Evolutionary conservation across 2,888 invertebrate genomes (phyloP).

Genomic region (Oligia fasciuncula): DNA sequence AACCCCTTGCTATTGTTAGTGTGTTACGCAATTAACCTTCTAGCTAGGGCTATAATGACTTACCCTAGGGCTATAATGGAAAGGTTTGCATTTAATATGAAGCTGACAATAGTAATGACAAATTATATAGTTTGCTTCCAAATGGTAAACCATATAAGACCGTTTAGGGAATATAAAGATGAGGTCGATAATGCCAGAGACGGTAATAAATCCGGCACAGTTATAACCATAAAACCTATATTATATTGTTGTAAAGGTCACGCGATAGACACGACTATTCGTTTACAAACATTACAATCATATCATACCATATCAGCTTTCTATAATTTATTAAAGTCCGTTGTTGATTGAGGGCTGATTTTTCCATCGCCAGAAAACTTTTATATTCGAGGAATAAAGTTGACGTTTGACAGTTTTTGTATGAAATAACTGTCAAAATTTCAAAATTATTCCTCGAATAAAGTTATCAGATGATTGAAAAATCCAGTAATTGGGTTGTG

Average conservation of each 20-base stretch:
- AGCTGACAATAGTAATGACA: neutral
- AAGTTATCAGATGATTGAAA: too few species aligned
- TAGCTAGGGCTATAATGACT: too few species aligned
- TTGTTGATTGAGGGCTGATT: slow-evolving; percentile 12
- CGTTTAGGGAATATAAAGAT: neutral
- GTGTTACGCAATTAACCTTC: neutral
- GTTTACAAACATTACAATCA: slow-evolving; percentile 46
- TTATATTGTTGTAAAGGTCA: slow-evolving; percentile 58
- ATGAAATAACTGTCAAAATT: too few species aligned
- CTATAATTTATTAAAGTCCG: slow-evolving; percentile 45
- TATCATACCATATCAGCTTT: slow-evolving; percentile 41
- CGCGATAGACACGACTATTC: slow-evolving; percentile 45
- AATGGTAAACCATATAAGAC: neutral
- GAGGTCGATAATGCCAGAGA: slow-evolving; percentile 10
- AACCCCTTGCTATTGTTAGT: neutral
- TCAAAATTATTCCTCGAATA: too few species aligned
- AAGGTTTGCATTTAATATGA: neutral
- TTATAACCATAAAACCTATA: slow-evolving; percentile 30
- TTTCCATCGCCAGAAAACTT: too few species aligned
- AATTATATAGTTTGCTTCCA: neutral
- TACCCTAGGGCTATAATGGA: neutral
- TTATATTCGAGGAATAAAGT: too few species aligned
- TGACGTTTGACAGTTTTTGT: too few species aligned
- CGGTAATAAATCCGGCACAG: slow-evolving; percentile 35
- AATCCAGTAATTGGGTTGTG: too few species aligned